Evolutionary conservation across 2,888 invertebrate species (phyloP), one percentile per base, ranked within the genome.

Genomic region (Ormia ochracea): DNA sequence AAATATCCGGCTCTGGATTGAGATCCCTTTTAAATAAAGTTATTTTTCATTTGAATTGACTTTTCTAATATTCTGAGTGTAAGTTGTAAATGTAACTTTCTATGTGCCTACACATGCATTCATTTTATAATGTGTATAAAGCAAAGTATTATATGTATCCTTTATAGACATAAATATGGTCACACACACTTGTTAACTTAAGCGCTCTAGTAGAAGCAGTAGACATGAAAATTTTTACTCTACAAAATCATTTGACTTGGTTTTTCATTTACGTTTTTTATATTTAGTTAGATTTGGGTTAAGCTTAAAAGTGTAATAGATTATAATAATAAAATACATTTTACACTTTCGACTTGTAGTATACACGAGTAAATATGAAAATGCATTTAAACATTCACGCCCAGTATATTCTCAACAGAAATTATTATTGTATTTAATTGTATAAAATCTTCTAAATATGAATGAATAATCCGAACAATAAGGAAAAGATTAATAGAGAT

Each of bases 301-400:
- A 70, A 70, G n/a, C 76, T 77, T 77, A 54, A 70, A 70, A 56
- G 76, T 70, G 63, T 77, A 63, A 77, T 65, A 77, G 69, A 77
- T 77, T 77, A 77, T 77, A 65, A 65, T 56, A 9, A 48, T 65
- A 65, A 65, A 48, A 63, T 63, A 69, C 28, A 38, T 10, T 63
- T 63, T 70, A 63, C 69, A 77, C 69, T n/a, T n/a, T n/a, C n/a
- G n/a, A n/a, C n/a, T 77, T 77, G 69, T 65, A 56, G 63, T 70
- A 70, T 70, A n/a, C n/a, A n/a, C n/a, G n/a, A n/a, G n/a, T n/a
- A 56, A 70, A 77, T 70, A 58, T 63, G 28, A 58, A 70, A 74
- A 59, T 50, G 23, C 38, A 74, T 65, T 58, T 52, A 66, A 31
- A 45, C 21, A 50, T 43, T 19, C 36, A 26, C 7, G 17, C n/a